phyloP scores from a whole-genome alignment of 53 echinoderm and acorn worm species.

The Echinarachnius parma region DNA sequence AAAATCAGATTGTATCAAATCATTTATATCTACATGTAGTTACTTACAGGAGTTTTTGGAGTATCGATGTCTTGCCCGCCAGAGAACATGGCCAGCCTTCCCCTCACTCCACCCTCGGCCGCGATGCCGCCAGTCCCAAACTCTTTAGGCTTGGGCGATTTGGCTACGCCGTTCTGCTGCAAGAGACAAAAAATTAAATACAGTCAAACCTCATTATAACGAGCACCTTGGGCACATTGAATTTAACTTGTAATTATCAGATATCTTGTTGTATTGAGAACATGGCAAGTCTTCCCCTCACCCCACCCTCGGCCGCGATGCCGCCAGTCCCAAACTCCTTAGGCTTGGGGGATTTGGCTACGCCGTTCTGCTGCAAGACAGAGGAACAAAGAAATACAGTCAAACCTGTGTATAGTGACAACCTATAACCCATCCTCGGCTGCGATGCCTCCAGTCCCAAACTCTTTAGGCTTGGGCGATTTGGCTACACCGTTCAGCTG shows the following conservation, averaged over 20 bases:
- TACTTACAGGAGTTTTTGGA: too few species aligned
- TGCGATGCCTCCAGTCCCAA: slow-evolving; percentile 16
- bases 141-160: slow-evolving; percentile 25
- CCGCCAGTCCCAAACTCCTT: slow-evolving; percentile 25
- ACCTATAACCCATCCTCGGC: slow-evolving; percentile 31
- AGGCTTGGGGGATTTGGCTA: slow-evolving; percentile 10
- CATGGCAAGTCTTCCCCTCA: slow-evolving; percentile 24
- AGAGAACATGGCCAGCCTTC: slow-evolving; percentile 35
- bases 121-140: slow-evolving; percentile 20
- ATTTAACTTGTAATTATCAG: too few species aligned
- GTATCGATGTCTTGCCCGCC: slow-evolving; percentile 12
- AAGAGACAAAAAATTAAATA: too few species aligned
- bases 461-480: slow-evolving; percentile 27
- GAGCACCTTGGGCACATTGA: too few species aligned
- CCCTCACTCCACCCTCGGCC: slow-evolving; percentile 32
- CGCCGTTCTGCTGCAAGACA: slow-evolving; percentile 11
- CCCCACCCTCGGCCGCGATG: slow-evolving; percentile 40
- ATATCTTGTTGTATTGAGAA: too few species aligned
- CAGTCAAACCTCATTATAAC: too few species aligned
- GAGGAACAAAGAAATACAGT: too few species aligned
- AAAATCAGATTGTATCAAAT: too few species aligned
- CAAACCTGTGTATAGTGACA: too few species aligned
- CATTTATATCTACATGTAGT: too few species aligned
- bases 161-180: slow-evolving; percentile 3
- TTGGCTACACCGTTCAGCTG: slow-evolving; percentile 2